Evolutionary conservation across 2,888 invertebrate genomes (phyloP).

Genomic region (Antheraea yamamai): DNA sequence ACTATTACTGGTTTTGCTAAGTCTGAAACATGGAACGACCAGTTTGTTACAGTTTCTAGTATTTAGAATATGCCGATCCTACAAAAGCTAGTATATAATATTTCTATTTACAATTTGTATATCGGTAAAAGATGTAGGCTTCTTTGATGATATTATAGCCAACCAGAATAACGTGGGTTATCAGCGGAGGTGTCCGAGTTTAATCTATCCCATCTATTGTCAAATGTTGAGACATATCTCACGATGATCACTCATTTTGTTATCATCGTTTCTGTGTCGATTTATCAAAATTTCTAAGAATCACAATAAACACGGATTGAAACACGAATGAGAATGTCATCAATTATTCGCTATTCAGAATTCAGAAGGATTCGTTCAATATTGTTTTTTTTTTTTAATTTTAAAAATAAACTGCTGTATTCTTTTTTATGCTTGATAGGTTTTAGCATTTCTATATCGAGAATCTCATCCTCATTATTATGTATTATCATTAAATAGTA

Average conservation of each 20-base stretch:
- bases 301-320: constrained; percentile 13
- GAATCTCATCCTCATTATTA: too few species aligned
- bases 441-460: neutral
- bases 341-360: constrained; percentile 7
- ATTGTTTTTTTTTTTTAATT: neutral
- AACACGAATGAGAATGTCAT: constrained; percentile 1
- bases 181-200: neutral
- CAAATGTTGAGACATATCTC: constrained; percentile 10
- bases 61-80: too few species aligned
- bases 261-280: constrained; percentile 1
- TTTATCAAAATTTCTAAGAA: constrained; percentile 14
- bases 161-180: neutral
- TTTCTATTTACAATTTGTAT: neutral
- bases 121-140: neutral
- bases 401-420: neutral
- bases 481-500: too few species aligned
- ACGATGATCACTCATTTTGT: constrained; percentile 6
- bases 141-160: neutral
- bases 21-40: too few species aligned
- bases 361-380: neutral
- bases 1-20: too few species aligned
- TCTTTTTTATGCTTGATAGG: neutral
- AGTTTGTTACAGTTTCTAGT: too few species aligned
- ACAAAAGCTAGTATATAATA: too few species aligned
- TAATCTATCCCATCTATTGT: neutral